Conservation (phyloP, 1,140 invertebrate genomes). For the Spodoptera frugiperda region DNA sequence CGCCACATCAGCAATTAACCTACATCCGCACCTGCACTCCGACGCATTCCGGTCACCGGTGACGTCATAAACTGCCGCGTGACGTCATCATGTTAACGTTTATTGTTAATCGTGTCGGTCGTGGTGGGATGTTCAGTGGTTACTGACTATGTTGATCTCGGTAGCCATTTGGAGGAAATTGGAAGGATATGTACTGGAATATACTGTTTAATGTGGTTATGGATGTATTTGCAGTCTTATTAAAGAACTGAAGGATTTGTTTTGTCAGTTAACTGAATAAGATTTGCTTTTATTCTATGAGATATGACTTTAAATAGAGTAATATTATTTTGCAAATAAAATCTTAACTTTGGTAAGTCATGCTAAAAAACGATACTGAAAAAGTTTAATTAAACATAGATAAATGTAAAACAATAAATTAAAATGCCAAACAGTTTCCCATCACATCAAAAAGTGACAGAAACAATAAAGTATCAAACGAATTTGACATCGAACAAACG, state of each 20-base stretch:
- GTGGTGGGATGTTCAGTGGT: too few relatives aligned
- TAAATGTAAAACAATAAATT: neutral
- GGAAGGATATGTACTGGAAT: too few relatives aligned
- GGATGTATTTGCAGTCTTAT: too few relatives aligned
- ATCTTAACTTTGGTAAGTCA: too few relatives aligned
- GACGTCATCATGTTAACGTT: constrained; percentile 12
- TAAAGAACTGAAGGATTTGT: neutral
- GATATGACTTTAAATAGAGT: too few relatives aligned
- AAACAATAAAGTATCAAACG: constrained; percentile 18
- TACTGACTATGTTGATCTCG: too few relatives aligned
- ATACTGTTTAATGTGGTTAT: too few relatives aligned
- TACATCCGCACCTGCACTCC: neutral
- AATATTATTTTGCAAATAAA: too few relatives aligned
- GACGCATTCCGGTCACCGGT: neutral
- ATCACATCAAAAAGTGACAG: constrained; percentile 10
- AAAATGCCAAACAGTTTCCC: too few relatives aligned
- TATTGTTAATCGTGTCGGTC: neutral
- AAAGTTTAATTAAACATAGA: neutral
- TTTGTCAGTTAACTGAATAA: too few relatives aligned
- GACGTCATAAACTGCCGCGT: neutral
- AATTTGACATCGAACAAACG: constrained; percentile 21
- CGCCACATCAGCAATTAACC: constrained; percentile 6
- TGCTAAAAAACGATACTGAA: neutral
- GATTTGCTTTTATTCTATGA: neutral
- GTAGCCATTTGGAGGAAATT: too few relatives aligned